Percentiles rank a stretch among this genome's conserved stretches.
phyloP scores from a whole-genome alignment of 2,113 vertebrate species.

The Psilopogon haemacephalus region DNA sequence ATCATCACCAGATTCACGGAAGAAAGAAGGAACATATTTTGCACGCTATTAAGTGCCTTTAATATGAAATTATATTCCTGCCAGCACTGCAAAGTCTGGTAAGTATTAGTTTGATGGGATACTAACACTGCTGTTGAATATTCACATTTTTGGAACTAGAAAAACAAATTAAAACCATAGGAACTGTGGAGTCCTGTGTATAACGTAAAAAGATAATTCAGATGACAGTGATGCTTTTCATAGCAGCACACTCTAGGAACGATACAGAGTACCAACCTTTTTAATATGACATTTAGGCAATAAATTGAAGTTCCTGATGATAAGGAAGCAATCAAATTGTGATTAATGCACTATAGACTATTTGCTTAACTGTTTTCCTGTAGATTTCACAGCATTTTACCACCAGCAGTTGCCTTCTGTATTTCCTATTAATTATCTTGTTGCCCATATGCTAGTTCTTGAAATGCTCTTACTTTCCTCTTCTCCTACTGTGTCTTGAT shows the following conservation, averaged over 20 bases:
- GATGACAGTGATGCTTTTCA: not conserved
- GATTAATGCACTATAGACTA: conserved; percentile 41
- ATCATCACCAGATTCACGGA: not conserved
- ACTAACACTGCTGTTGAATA: not conserved
- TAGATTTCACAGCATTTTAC: conserved; percentile 55
- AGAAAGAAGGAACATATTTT: not conserved
- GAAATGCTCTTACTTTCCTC: conserved; percentile 26
- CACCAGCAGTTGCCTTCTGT: conserved; percentile 37
- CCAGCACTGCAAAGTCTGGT: not conserved
- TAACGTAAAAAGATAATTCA: not conserved
- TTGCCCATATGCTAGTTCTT: conserved; percentile 43
- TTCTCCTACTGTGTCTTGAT: conserved; percentile 54
- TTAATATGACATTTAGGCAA: not conserved
- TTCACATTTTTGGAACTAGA: not conserved
- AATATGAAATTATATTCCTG: not conserved
- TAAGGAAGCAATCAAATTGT: conserved; percentile 30
- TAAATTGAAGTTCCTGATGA: not conserved
- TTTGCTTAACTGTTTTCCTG: conserved; percentile 40
- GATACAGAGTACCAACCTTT: not conserved
- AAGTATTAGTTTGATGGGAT: not conserved
- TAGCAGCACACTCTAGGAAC: not conserved
- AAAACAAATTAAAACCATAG: not conserved
- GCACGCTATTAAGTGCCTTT: not conserved
- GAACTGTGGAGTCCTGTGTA: not conserved
- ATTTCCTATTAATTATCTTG: conserved; percentile 38